Evolutionary conservation across 2,113 vertebrate species (phyloP).

Genomic region (Enhydra lutris): DNA sequence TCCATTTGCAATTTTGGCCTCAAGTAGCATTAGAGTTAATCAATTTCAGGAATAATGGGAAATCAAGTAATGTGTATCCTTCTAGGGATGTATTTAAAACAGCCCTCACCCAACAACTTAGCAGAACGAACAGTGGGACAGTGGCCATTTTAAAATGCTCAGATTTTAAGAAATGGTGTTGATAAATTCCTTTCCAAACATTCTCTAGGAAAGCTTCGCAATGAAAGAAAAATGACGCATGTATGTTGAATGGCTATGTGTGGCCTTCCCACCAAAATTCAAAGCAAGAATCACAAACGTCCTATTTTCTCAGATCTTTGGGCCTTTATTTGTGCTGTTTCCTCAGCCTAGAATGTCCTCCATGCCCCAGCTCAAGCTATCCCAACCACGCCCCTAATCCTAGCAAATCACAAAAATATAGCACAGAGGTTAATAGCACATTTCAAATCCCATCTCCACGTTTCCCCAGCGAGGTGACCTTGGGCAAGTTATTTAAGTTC

Average conservation of each 20-base stretch:
- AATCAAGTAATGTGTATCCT: background rate
- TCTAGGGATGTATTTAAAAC: conserved; percentile 29
- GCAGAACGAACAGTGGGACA: background rate
- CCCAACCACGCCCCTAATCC: background rate
- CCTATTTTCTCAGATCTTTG: background rate
- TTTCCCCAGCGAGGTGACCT: background rate
- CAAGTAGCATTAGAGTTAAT: background rate
- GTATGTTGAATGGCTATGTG: background rate
- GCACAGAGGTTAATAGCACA: background rate
- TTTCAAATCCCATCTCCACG: background rate
- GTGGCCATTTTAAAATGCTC: conserved; percentile 1
- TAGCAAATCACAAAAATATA: background rate
- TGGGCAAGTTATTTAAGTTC: background rate
- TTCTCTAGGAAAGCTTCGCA: background rate
- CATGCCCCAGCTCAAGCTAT: no score
- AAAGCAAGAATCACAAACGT: conserved; percentile 1
- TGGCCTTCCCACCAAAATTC: background rate
- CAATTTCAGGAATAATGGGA: conserved; percentile 40
- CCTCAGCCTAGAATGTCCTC: background rate
- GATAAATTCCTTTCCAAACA: conserved; percentile 28
- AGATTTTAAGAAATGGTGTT: background rate
- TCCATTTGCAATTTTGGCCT: background rate
- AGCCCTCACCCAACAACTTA: background rate
- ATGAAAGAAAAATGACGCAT: background rate
- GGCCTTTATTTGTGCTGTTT: background rate